Base-by-base conservation (phyloP, 1,140 invertebrate genomes). In the Helicoverpa armigera region DNA sequence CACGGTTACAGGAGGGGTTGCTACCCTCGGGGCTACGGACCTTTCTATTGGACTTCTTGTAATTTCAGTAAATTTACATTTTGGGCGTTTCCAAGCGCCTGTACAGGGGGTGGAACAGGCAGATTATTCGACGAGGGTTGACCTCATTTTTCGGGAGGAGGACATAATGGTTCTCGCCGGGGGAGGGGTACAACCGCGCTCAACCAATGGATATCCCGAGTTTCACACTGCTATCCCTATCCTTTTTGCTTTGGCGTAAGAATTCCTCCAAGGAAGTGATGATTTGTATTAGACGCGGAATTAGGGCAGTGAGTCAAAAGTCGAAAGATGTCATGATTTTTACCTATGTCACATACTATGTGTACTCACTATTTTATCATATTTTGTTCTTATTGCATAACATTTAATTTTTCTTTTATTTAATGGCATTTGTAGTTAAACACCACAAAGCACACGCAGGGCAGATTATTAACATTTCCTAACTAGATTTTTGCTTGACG, bases 51-150 rank as follows among this genome's bases (percentile, higher is more conserved):
- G 18, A 23, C 11, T 2, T 58, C 9, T 10, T 18, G 18, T 58
- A 23, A 58, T 58, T 58, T 58, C 56, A 58, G 16, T 13, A 35
- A 63, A 43, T n/a, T 43, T 16, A 9, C 61, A 14, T 7, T 65
- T 9, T 65, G 61, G 61, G 61, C 61, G 61, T 65, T 43, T 29
- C 61, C 61, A 9, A 65, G 35, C 31, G 43, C 1, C n/a, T 43
- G 23, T 10, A 14, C 0, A 14, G n/a, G 61, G 61, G 35, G 61
- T 43, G 56, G 31, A 16, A 43, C 14, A 3, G 13, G 61, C 31
- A 43, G 61, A 16, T 65, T 29, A 65, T 65, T 65, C 61, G 61
- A 65, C 61, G 61, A 65, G 35, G 16, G 61, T 14, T 48, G 61
- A 65, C 31, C 61, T 65, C 56, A 65, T 48, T 65, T 65, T 48